These are phyloP conservation scores for Columba guinea DNA, from an alignment of 2,797 vertebrate genomes.

Conservation along the genomic window DNA sequence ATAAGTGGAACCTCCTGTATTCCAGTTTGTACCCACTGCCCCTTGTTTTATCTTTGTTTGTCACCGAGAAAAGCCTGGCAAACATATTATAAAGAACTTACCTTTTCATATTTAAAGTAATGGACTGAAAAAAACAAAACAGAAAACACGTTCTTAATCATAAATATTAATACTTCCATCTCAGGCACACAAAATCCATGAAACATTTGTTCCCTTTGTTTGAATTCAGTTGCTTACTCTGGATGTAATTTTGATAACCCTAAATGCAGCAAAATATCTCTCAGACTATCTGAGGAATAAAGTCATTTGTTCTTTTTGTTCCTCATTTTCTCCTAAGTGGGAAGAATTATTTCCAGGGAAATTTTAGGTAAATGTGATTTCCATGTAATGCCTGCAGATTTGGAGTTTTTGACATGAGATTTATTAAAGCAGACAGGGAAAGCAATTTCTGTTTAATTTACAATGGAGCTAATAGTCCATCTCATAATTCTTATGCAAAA, in stretches of 20 bases:
- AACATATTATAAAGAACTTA: not conserved
- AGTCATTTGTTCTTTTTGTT: not conserved
- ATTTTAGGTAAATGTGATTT: constrained; percentile 21
- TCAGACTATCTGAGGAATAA: not conserved
- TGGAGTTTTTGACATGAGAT: not conserved
- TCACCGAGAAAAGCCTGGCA: no score
- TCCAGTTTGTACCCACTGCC: no score
- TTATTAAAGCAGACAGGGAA: constrained; percentile 43
- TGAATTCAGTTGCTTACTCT: constrained; percentile 7
- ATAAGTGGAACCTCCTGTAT: no score
- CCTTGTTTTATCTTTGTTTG: no score
- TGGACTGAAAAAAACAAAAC: not conserved
- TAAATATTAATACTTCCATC: constrained; percentile 15
- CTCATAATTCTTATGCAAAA: constrained; percentile 55
- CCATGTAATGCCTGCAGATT: not conserved
- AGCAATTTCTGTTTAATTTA: constrained; percentile 51
- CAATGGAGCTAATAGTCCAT: constrained; percentile 13
- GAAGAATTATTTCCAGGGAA: constrained; percentile 5
- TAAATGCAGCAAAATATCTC: not conserved
- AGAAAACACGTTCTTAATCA: rapidly evolving
- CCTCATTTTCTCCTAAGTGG: not conserved
- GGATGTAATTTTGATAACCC: not conserved
- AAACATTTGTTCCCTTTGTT: constrained; percentile 16
- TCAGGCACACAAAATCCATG: not conserved
- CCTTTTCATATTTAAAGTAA: not conserved